These are phyloP conservation scores for Chloroceryle inda DNA, from an alignment of 2,797 vertebrate genomes.

Conservation along the genomic window DNA sequence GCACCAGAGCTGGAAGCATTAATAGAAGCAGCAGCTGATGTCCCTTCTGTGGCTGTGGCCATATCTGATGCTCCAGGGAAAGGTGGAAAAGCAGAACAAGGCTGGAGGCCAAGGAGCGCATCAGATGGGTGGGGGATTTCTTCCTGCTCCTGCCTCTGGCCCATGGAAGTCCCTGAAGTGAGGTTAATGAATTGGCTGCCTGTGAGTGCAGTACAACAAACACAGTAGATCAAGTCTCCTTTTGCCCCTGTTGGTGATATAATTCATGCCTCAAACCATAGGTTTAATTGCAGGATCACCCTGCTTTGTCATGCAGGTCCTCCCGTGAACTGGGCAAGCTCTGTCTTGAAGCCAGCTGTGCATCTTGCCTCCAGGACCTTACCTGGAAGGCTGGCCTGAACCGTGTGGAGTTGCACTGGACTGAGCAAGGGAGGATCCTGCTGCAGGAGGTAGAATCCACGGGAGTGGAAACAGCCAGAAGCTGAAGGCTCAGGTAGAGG, in stretches of 20 bases:
- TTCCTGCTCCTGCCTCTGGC: background rate
- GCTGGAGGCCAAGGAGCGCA: background rate
- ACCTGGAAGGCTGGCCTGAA: rapidly evolving
- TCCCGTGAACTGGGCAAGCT: background rate
- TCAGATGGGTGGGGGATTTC: background rate
- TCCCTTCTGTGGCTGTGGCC: background rate
- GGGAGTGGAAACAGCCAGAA: background rate
- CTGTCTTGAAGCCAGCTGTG: rapidly evolving
- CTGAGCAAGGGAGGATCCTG: background rate
- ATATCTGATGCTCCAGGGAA: background rate
- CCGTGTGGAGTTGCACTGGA: rapidly evolving
- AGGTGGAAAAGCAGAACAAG: background rate
- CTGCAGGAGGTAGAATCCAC: rapidly evolving
- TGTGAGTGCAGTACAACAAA: background rate
- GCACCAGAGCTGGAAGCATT: rapidly evolving
- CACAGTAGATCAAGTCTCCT: background rate
- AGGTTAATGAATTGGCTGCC: background rate
- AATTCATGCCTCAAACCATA: background rate
- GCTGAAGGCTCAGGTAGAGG: background rate
- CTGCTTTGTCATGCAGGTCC: background rate
- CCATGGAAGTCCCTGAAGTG: background rate
- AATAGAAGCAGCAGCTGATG: background rate
- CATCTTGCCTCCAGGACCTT: background rate
- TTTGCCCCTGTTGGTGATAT: background rate
- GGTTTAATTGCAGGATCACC: background rate